Conservation (phyloP, 2,888 invertebrate species). For the Cantharis rufa region DNA sequence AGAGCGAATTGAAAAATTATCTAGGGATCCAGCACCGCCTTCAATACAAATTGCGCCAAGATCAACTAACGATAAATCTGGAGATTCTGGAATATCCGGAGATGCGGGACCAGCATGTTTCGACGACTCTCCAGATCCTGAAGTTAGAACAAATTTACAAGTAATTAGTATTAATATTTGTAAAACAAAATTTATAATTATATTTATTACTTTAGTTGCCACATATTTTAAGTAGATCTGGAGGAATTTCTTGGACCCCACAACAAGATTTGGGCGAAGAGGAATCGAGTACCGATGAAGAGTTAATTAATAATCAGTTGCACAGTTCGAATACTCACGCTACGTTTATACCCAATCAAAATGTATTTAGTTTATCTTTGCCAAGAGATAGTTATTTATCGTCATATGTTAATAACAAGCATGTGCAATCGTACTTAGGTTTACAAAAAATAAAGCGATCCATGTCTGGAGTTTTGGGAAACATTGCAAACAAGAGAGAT, state of each 20-base stretch:
- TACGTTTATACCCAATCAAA: slow-evolving; percentile 58
- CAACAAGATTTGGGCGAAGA: slow-evolving; percentile 78
- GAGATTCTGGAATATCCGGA: slow-evolving; percentile 83
- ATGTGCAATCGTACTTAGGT: slow-evolving; percentile 40
- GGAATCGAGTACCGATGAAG: slow-evolving; percentile 52
- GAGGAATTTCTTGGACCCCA: slow-evolving; percentile 72
- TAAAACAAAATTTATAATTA: not conserved
- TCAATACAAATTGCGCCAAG: slow-evolving; percentile 58
- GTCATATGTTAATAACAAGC: slow-evolving; percentile 53
- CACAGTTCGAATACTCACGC: slow-evolving; percentile 39
- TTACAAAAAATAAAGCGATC: slow-evolving; percentile 72
- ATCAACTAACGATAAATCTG: slow-evolving; percentile 71
- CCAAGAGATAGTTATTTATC: slow-evolving; percentile 67
- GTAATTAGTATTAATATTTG: slow-evolving; percentile 31
- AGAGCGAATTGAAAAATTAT: slow-evolving; percentile 60
- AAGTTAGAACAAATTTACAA: slow-evolving; percentile 46
- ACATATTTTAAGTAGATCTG: slow-evolving; percentile 10
- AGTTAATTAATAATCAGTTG: slow-evolving; percentile 39
- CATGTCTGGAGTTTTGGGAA: slow-evolving; percentile 62
- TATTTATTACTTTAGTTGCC: slow-evolving; percentile 18
- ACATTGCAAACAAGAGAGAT: slow-evolving; percentile 39
- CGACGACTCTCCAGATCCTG: slow-evolving; percentile 57
- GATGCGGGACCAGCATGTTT: slow-evolving; percentile 67
- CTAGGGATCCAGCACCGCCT: slow-evolving; percentile 57
- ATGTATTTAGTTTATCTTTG: slow-evolving; percentile 76